Evolutionary conservation across 2,888 invertebrate genomes (phyloP), one percentile per base, ranked within the genome.

Genomic region (Dynastes hyllus): DNA sequence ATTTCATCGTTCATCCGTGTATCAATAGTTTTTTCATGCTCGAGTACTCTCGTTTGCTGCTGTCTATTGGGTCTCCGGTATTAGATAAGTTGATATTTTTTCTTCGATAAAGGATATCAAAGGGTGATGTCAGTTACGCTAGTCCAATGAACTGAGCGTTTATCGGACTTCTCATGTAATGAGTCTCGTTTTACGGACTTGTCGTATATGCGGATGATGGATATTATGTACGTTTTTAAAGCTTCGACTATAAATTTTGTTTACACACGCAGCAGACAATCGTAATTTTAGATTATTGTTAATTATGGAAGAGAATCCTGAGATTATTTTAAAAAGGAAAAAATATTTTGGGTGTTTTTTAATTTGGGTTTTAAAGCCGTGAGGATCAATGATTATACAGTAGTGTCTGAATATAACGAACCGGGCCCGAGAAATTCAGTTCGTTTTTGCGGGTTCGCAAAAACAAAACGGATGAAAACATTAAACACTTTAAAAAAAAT

Each of bases 61-160:
- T 40, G 73, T 73, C 73, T 58, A 55, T 58, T 58, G 73, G 58
- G 73, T 61, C 73, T 58, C 73, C 73, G 58, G 73, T 73, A 73
- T 73, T 73, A 73, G 73, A 73, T 73, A 73, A 73, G 73, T 73
- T 58, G 73, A 73, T 73, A 73, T 73, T 73, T 73, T 73, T 73
- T 58, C 73, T 73, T 58, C 73, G 73, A 73, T 73, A 73, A 73
- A 58, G 40, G 58, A 73, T 73, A 73, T 73, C 73, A 73, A 73
- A 73, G 73, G 73, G 73, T 58, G 73, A 73, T 73, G 58, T 73
- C 73, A 73, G 55, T 73, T 73, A 73, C 58, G 73, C 58, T 73
- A 58, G 73, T 73, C 71, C 73, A 73, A 73, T 73, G 73, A 73
- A 73, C 73, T 73, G 73, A 73, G 58, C 73, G 73, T 73, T 73